Percentiles rank a stretch among this genome's conserved stretches.
Evolutionary conservation across 2,888 invertebrate genomes (phyloP).

Genomic region (Pristionchus maxplancki): DNA sequence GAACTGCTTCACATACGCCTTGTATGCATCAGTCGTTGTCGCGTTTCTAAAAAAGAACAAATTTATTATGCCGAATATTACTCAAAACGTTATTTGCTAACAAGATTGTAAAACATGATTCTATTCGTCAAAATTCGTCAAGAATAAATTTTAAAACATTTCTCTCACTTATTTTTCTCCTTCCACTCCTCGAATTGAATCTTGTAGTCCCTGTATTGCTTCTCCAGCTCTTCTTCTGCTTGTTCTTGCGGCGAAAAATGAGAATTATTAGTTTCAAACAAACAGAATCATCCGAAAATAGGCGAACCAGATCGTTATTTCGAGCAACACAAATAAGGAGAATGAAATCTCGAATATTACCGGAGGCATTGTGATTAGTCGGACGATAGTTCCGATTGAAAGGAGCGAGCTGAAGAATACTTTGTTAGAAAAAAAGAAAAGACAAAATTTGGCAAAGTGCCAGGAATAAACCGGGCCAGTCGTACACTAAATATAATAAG

Average conservation of each 20-base stretch:
- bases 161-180: constrained; percentile 69
- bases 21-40: constrained; percentile 73
- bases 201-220: constrained; percentile 74
- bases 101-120: not conserved
- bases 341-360: not conserved
- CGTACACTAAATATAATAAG: not conserved
- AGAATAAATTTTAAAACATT: not conserved
- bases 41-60: constrained; percentile 66
- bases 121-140: not conserved
- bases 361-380: constrained; percentile 19
- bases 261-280: not conserved
- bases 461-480: not conserved
- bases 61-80: not conserved
- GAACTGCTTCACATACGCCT: constrained; percentile 74
- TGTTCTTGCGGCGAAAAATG: constrained; percentile 31
- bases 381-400: not conserved
- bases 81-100: no score
- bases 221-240: constrained; percentile 75
- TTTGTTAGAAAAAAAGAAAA: not conserved
- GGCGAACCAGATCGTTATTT: no score
- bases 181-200: constrained; percentile 76
- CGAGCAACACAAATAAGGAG: not conserved
- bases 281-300: not conserved
- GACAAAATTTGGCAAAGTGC: not conserved
- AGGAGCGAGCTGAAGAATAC: not conserved